Conservation (phyloP, 2,113 vertebrate species). For the Micronycteris hirsuta region DNA sequence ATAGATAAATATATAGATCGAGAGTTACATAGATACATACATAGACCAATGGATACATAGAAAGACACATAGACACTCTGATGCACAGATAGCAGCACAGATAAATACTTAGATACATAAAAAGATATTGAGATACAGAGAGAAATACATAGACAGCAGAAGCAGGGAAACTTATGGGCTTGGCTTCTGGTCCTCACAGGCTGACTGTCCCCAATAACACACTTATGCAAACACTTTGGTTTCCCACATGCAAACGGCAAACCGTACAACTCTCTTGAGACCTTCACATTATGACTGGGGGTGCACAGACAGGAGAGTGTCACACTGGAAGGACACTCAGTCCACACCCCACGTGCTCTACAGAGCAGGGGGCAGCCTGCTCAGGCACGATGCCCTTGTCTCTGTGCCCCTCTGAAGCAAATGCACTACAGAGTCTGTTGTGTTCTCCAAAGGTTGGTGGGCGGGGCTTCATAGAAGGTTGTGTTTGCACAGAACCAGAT, state of each 20-base stretch:
- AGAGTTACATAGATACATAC: too few relatives aligned
- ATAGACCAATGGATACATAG: neutral
- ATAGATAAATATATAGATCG: too few relatives aligned
- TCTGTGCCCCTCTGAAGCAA: neutral
- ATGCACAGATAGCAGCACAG: neutral
- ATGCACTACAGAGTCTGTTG: too few relatives aligned
- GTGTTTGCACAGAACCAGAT: neutral
- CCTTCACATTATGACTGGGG: accelerated
- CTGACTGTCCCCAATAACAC: neutral
- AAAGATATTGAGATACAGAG: neutral
- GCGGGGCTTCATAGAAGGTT: neutral
- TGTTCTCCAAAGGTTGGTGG: accelerated
- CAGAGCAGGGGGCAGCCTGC: neutral
- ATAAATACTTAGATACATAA: neutral
- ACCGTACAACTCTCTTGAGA: neutral
- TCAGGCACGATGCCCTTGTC: neutral
- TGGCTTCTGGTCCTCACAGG: accelerated
- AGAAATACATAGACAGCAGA: neutral
- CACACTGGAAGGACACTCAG: accelerated
- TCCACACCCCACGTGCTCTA: accelerated
- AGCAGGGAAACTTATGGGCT: neutral
- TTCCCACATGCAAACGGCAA: neutral
- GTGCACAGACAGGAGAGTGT: accelerated
- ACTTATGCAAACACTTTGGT: neutral
- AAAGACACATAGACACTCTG: too few relatives aligned